Conservation (phyloP, 2,888 invertebrate species). For the Rhingia campestris region DNA sequence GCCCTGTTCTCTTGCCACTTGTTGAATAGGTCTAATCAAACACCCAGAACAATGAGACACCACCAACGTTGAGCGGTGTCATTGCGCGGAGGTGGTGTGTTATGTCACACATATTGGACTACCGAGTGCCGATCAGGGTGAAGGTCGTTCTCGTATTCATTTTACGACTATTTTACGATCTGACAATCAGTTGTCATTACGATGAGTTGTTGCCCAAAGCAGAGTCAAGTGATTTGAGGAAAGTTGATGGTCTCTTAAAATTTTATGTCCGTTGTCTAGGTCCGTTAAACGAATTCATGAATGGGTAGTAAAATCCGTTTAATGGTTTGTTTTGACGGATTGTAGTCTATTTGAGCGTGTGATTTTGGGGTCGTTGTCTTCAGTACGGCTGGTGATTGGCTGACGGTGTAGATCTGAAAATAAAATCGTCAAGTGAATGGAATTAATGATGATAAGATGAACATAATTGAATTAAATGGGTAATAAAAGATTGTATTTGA, state of each 20-base stretch:
- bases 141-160: constrained; percentile 72
- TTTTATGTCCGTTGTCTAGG: constrained; percentile 61
- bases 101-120: constrained; percentile 42
- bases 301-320: constrained; percentile 60
- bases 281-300: constrained; percentile 53
- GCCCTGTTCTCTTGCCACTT: constrained; percentile 77
- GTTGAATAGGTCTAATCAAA: constrained; percentile 59
- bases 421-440: not conserved
- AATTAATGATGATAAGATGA: not conserved
- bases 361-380: constrained; percentile 25
- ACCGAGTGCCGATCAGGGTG: constrained; percentile 62
- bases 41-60: constrained; percentile 10
- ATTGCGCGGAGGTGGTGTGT: constrained; percentile 33
- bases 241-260: constrained; percentile 56
- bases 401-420: constrained; percentile 42
- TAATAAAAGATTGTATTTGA: not conserved
- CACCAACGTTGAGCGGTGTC: not conserved
- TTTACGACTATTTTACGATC: constrained; percentile 82
- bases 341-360: constrained; percentile 36
- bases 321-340: constrained; percentile 71
- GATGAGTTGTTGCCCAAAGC: constrained; percentile 76
- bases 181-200: constrained; percentile 78
- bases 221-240: constrained; percentile 54
- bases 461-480: constrained; percentile 36
- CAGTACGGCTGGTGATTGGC: constrained; percentile 26